Evolutionary conservation across 2,888 invertebrate species (phyloP).

Genomic region (Petrolisthes manimaculis): DNA sequence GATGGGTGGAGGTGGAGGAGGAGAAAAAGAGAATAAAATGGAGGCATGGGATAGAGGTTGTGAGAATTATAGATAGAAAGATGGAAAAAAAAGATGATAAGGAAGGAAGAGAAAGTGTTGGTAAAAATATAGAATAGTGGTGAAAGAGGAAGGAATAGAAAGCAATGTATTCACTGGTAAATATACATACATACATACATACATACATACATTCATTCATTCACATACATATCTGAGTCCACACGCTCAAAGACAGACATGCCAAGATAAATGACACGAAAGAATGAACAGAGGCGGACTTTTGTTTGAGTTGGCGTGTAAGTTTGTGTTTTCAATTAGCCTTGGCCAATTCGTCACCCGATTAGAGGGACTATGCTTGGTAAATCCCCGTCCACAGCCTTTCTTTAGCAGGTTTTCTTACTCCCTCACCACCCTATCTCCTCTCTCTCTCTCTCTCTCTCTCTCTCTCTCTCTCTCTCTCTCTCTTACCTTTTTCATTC

Average conservation of each 20-base stretch:
- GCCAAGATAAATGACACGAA: too few species aligned
- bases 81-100: not conserved
- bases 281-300: too few species aligned
- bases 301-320: too few species aligned
- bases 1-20: not conserved
- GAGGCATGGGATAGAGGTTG: not conserved
- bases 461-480: slow-evolving; percentile 9
- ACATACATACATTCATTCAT: too few species aligned
- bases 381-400: not conserved
- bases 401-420: not conserved
- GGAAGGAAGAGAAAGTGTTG: not conserved
- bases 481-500: not conserved
- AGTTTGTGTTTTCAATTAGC: too few species aligned
- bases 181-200: too few species aligned
- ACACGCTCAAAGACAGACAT: too few species aligned
- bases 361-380: too few species aligned
- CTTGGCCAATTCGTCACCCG: too few species aligned
- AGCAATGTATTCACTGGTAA: not conserved
- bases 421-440: not conserved
- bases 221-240: too few species aligned
- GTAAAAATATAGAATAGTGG: not conserved
- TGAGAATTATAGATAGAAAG: not conserved
- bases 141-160: not conserved
- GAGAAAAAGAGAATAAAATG: not conserved
- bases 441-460: not conserved